Percentiles rank a stretch among this genome's conserved stretches.
Evolutionary conservation across 2,113 vertebrate genomes (phyloP).

Genomic region (Candoia aspera): DNA sequence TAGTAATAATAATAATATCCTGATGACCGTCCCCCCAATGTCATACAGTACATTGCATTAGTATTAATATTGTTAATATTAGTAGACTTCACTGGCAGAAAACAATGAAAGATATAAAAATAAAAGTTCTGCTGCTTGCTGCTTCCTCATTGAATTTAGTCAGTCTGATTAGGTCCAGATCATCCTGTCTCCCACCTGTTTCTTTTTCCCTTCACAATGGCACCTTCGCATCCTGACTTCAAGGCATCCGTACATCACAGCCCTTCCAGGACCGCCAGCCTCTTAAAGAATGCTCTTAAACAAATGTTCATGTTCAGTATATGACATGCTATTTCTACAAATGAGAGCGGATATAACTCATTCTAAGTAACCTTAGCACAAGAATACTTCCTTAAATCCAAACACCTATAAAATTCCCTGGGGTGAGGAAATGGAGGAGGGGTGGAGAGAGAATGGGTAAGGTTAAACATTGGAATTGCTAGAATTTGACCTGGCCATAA

Average conservation of each 20-base stretch:
- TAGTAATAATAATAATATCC: neutral
- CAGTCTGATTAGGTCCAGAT: neutral
- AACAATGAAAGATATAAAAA: neutral
- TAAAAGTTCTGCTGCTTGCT: neutral
- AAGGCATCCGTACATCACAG: neutral
- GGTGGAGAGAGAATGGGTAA: neutral
- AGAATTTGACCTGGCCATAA: conserved; percentile 37
- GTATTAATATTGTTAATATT: neutral
- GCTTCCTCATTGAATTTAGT: neutral
- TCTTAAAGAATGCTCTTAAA: neutral
- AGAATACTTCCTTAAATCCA: conserved; percentile 45
- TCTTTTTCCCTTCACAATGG: neutral
- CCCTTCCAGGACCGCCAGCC: neutral
- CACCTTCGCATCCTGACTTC: neutral
- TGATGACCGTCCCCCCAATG: neutral
- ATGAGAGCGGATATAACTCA: conserved; percentile 2
- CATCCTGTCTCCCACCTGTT: neutral
- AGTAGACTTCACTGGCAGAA: neutral
- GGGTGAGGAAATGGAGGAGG: neutral
- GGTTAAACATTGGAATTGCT: conserved; percentile 20
- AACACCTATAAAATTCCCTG: conserved; percentile 23
- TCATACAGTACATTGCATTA: neutral
- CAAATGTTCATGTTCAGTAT: fast-evolving
- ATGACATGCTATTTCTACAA: neutral
- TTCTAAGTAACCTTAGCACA: conserved; percentile 9